Base-by-base conservation (phyloP, 2,888 invertebrate genomes). In the Hyposoter dolosus region DNA sequence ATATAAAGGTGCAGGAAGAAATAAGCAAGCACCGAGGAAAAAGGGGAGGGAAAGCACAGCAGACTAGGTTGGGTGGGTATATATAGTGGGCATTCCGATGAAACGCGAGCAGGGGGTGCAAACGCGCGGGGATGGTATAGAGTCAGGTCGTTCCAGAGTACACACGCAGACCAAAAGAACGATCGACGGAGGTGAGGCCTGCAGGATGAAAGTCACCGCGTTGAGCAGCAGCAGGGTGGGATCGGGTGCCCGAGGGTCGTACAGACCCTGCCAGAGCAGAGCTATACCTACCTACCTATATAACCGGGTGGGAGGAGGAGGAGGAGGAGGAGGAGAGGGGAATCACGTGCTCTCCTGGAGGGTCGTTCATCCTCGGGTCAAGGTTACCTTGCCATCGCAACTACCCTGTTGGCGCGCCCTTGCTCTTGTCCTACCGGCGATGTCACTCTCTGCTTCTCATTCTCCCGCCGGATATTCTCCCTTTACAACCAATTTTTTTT, bases 281-380 rank as follows among this genome's bases (percentile, higher is more conserved):
- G 81, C 69, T 81, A 76, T 83, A 86, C n/a, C n/a, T n/a, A n/a
- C n/a, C n/a, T n/a, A n/a, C n/a, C n/a, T 69, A 75, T 35, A 35
- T 35, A 28, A 32, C 68, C 56, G 19, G 66, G 63, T 19, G 74
- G 45, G 56, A 19, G 47, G n/a, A 76, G 32, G 63, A 43, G 19
- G 77, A 17, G 10, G 15, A 68, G 32, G 69, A 65, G 79, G 78
- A 60, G 71, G 71, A 78, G 84, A 53, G 80, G 78, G 90, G 89
- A 87, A 91, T 90, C 91, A 91, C 91, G 91, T 89, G 91, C 91
- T 82, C 87, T 35, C 35, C 83, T 74, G 88, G 86, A 91, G 93
- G 93, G 93, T 93, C 93, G 93, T 93, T 93, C 93, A 92, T 93
- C 92, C 93, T 91, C 92, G 93, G 94, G 94, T 94, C 94, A 94